Evolutionary conservation across 2,113 vertebrate genomes (phyloP).

Genomic region (Aegithalos caudatus): DNA sequence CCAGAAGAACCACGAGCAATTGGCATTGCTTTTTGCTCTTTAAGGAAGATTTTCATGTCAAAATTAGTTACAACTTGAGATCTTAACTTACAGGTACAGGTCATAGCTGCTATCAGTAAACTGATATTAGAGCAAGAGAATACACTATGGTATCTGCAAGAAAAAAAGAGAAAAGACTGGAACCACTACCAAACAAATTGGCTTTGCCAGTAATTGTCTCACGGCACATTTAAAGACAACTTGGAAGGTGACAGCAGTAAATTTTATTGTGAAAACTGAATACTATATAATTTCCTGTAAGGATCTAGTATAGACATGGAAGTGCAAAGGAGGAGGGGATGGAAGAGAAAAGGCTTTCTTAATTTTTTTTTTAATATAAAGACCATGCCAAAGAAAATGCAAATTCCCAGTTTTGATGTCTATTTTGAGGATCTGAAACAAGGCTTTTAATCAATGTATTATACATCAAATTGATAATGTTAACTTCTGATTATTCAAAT

Average conservation of each 20-base stretch:
- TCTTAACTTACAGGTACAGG: not conserved
- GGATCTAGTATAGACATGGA: not conserved
- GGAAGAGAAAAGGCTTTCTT: not conserved
- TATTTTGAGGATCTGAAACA: constrained; percentile 75
- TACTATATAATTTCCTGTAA: not conserved
- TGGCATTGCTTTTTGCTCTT: not conserved
- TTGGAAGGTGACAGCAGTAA: not conserved
- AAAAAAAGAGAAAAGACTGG: not conserved
- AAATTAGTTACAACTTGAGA: not conserved
- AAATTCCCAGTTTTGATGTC: constrained; percentile 79
- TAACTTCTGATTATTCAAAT: constrained; percentile 93
- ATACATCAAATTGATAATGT: constrained; percentile 93
- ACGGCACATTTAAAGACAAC: constrained; percentile 1
- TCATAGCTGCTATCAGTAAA: constrained; percentile 22
- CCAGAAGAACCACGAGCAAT: not conserved
- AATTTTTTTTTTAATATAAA: constrained; percentile 4
- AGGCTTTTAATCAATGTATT: constrained; percentile 86
- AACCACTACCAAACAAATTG: not conserved
- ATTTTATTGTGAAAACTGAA: constrained; percentile 20
- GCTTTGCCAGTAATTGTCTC: not conserved
- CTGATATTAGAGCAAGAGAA: not conserved
- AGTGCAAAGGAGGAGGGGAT: not conserved
- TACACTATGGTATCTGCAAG: not conserved
- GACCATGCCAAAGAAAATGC: constrained; percentile 70
- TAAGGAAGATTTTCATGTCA: not conserved